Conservation (phyloP, 2,113 vertebrate genomes). For the Ptilonorhynchus violaceus region DNA sequence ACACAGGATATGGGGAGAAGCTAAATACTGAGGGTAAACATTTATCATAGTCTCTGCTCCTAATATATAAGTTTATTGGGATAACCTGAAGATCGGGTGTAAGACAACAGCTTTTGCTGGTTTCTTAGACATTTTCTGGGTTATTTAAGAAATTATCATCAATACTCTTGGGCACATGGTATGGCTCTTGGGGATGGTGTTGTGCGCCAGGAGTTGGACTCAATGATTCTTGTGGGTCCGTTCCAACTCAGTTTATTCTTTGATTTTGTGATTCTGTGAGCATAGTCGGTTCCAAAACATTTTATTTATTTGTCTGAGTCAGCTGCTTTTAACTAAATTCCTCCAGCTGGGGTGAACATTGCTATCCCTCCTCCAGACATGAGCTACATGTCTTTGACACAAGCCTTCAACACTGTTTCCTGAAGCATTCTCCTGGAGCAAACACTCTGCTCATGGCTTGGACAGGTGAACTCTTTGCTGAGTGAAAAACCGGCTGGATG, state of each 20-base stretch:
- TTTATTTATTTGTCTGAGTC: not conserved
- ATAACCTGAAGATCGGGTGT: not conserved
- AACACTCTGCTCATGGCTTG: not conserved
- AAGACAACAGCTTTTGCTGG: not conserved
- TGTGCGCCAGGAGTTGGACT: not conserved
- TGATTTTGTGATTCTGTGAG: not conserved
- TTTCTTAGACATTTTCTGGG: not conserved
- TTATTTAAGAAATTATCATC: not conserved
- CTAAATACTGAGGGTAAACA: not conserved
- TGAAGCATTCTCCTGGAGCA: not conserved
- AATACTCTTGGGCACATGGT: not conserved
- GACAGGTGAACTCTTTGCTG: not conserved
- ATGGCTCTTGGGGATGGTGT: not conserved
- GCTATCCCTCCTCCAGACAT: not conserved
- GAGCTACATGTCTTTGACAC: not conserved
- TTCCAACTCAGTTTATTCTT: not conserved
- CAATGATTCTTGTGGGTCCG: fast-evolving
- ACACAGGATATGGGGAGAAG: not conserved
- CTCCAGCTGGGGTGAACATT: not conserved
- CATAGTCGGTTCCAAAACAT: not conserved
- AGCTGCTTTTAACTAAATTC: not conserved
- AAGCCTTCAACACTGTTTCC: not conserved
- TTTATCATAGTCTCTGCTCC: not conserved
- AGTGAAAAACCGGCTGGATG: not conserved
- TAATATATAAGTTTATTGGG: not conserved